Conservation (phyloP, 2,888 invertebrate species). For the Tigriopus californicus region DNA sequence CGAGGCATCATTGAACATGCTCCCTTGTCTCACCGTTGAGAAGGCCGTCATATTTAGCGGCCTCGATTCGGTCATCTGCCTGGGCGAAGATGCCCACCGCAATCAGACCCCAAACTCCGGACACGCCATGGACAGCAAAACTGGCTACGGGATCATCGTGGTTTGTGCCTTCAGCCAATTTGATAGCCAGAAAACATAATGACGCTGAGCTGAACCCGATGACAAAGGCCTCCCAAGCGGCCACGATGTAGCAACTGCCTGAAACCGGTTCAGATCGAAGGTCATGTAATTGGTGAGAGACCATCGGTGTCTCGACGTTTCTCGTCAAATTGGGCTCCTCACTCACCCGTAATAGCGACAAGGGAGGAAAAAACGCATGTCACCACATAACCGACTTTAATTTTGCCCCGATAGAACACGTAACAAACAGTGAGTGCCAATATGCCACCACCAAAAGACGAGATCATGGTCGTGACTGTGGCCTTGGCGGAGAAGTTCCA, state of each 20-base stretch:
- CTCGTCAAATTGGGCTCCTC: too few relatives aligned
- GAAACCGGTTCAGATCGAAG: background rate
- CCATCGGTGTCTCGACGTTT: too few relatives aligned
- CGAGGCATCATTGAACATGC: too few relatives aligned
- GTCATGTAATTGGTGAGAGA: background rate
- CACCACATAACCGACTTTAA: background rate
- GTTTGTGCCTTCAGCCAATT: background rate
- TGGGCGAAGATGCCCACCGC: constrained; percentile 1
- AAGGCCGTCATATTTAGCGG: background rate
- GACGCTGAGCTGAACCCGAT: background rate
- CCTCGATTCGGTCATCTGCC: background rate
- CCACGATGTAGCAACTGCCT: background rate
- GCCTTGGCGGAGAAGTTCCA: constrained; percentile 6
- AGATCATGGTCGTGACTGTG: constrained; percentile 6
- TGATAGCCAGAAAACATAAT: background rate
- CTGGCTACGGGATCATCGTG: constrained; percentile 4
- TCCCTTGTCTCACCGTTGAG: background rate
- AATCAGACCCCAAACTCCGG: constrained; percentile 9
- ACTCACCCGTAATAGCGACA: constrained; percentile 1
- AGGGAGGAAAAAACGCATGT: constrained; percentile 3
- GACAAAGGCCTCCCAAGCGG: background rate
- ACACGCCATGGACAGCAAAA: constrained; percentile 6
- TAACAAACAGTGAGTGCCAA: background rate
- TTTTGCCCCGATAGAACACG: constrained; percentile 2
- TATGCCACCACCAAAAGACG: constrained; percentile 11